These are phyloP conservation scores for Macroglossus sobrinus DNA, from an alignment of 2,113 vertebrate genomes.

Conservation along the genomic window DNA sequence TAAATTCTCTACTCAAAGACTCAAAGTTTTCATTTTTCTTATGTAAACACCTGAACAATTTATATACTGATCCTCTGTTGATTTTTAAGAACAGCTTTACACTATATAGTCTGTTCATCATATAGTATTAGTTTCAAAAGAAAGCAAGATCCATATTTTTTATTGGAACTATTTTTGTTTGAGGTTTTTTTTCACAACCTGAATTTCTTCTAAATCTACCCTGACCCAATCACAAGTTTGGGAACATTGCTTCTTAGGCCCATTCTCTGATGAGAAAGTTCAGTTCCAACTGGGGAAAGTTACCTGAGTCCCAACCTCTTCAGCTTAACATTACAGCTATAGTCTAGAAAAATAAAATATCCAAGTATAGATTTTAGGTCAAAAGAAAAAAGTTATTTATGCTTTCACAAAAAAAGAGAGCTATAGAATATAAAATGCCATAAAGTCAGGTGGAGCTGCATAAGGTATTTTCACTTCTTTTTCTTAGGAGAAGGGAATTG, in stretches of 20 bases:
- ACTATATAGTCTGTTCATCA: neutral
- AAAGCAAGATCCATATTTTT: conserved; percentile 12
- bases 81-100: conserved; percentile 38
- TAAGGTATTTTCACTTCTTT: conserved; percentile 32
- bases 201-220: conserved; percentile 67
- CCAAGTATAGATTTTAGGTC: conserved; percentile 31
- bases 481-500: conserved; percentile 54
- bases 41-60: neutral
- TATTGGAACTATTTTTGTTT: conserved; percentile 42
- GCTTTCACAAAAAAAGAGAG: conserved; percentile 47
- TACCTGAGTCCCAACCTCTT: conserved; percentile 56
- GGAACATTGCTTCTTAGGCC: conserved; percentile 72
- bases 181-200: neutral
- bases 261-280: conserved; percentile 47
- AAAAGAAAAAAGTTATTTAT: conserved; percentile 65
- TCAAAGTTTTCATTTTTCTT: neutral
- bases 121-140: neutral
- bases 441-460: neutral
- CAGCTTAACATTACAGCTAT: neutral
- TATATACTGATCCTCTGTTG: neutral
- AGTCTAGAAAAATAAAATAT: conserved; percentile 45
- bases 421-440: conserved; percentile 63
- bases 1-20: conserved; percentile 35
- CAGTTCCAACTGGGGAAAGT: conserved; percentile 52
- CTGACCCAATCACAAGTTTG: conserved; percentile 55